These are phyloP conservation scores for Anguilla megastoma DNA, from an alignment of 2,797 vertebrate species.

Conservation along the genomic window DNA sequence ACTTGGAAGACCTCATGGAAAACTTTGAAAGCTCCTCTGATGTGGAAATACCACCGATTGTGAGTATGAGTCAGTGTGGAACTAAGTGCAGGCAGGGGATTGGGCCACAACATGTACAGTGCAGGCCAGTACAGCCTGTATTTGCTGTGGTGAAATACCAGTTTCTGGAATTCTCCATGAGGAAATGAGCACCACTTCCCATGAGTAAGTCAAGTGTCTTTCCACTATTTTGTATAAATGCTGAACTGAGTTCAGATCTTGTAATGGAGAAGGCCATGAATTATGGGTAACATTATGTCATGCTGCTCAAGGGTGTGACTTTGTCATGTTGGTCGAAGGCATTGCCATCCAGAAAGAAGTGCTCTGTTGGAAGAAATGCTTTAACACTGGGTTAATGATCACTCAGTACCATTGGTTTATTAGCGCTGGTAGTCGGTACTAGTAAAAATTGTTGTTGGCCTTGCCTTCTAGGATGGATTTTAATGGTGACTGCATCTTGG, in stretches of 20 bases:
- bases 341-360: not conserved
- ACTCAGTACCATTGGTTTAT: not conserved
- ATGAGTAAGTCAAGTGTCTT: too few species aligned
- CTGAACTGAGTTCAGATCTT: not conserved
- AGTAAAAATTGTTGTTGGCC: not conserved
- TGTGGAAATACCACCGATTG: not conserved
- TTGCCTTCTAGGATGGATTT: not conserved
- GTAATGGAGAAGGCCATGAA: not conserved
- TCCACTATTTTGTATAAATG: not conserved
- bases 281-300: not conserved
- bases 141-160: not conserved
- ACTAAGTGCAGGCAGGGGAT: not conserved
- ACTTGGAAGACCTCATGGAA: constrained; percentile 23
- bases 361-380: not conserved
- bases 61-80: constrained; percentile 26
- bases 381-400: too few species aligned
- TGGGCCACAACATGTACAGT: not conserved
- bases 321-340: not conserved
- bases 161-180: not conserved
- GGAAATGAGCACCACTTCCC: not conserved
- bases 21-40: constrained; percentile 39
- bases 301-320: not conserved
- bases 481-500: not conserved
- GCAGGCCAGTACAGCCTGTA: not conserved
- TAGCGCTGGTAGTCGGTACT: not conserved